A percentile compares a stretch with the other conserved stretches of the same genome.
These are phyloP conservation scores for Anoplolepis gracilipes DNA, from an alignment of 1,140 invertebrate species.

Conservation along the genomic window DNA sequence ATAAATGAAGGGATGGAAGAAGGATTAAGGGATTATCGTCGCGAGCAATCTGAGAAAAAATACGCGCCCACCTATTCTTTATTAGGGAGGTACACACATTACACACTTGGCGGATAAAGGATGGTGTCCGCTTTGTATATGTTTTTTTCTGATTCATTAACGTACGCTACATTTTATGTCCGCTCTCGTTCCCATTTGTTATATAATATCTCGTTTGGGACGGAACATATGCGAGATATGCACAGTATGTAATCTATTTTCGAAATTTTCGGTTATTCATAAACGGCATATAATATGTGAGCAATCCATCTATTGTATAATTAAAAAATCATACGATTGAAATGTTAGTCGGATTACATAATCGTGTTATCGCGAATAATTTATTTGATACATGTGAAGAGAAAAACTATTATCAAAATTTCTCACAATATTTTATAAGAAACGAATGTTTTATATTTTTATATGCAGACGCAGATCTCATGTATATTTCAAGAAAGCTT, in stretches of 20 bases:
- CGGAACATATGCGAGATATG: conserved; percentile 10
- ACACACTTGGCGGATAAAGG: neutral
- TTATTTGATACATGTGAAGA: neutral
- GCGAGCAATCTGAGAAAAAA: conserved; percentile 68
- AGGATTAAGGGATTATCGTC: conserved; percentile 72
- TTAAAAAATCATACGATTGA: conserved; percentile 9
- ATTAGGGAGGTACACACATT: conserved; percentile 63
- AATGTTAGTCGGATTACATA: conserved; percentile 19
- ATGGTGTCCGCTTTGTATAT: conserved; percentile 20
- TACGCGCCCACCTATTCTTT: conserved; percentile 41
- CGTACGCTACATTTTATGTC: conserved; percentile 4
- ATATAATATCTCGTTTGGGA: conserved; percentile 10
- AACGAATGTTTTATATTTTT: neutral
- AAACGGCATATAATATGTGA: conserved; percentile 43
- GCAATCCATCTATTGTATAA: conserved; percentile 21
- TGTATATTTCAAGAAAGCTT: neutral
- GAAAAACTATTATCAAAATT: neutral
- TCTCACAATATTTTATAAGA: neutral
- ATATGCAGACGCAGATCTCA: neutral
- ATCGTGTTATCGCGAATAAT: neutral
- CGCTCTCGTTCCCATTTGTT: conserved; percentile 15
- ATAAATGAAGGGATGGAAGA: conserved; percentile 34
- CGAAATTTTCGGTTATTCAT: conserved; percentile 40
- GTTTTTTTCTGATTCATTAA: conserved; percentile 60
- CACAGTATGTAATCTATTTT: conserved; percentile 11